Percentiles rank a stretch among this genome's conserved stretches.
phyloP scores from a whole-genome alignment of 2,113 vertebrate genomes.

The Chloropsis cyanopogon region DNA sequence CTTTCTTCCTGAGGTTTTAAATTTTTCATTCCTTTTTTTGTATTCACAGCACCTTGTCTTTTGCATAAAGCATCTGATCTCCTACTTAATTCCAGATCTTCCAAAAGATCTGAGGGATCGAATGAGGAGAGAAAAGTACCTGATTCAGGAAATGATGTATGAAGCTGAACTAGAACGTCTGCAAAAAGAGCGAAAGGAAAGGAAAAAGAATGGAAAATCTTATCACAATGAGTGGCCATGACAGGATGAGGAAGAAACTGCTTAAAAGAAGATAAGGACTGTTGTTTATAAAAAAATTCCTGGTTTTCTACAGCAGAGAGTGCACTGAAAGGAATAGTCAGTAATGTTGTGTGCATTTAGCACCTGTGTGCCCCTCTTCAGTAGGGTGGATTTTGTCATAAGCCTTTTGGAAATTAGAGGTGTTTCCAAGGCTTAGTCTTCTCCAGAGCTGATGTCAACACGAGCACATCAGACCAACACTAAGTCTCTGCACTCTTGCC shows the following conservation, averaged over 20 bases:
- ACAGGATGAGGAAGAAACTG: conserved; percentile 49
- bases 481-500: background rate
- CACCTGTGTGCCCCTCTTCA: background rate
- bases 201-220: conserved; percentile 81
- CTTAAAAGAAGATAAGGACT: background rate
- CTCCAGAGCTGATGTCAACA: background rate
- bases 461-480: background rate
- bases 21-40: background rate
- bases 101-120: conserved; percentile 93
- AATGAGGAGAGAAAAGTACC: conserved; percentile 95
- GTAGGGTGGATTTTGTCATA: background rate
- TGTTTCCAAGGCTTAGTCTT: conserved; percentile 1
- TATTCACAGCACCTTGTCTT: conserved; percentile 91
- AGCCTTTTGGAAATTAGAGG: background rate
- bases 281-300: background rate
- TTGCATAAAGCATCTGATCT: conserved; percentile 95
- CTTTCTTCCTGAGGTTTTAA: background rate
- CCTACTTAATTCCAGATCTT: conserved; percentile 96
- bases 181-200: conserved; percentile 88
- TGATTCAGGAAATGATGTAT: conserved; percentile 99
- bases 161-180: conserved; percentile 91
- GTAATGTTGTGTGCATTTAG: background rate
- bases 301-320: background rate
- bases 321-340: background rate
- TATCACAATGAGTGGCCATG: conserved; percentile 92